Evolutionary conservation across 2,888 invertebrate species (phyloP).

Genomic region (Chrysina gloriosa): DNA sequence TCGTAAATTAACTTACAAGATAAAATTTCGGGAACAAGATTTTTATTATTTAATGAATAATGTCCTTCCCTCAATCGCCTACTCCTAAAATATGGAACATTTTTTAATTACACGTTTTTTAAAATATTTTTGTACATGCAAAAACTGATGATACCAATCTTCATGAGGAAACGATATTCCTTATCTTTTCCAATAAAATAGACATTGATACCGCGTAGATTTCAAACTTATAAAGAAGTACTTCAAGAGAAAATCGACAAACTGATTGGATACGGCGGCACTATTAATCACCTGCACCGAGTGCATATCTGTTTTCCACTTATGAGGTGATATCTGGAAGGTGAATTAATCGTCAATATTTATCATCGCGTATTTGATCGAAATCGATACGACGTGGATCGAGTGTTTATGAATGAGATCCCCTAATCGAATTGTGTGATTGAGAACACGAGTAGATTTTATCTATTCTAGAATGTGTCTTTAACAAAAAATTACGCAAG

Average conservation of each 20-base stretch:
- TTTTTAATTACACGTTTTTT: no score
- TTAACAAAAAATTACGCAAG: no score
- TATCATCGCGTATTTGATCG: background rate
- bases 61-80: no score
- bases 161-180: background rate
- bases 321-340: background rate
- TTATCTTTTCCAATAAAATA: background rate
- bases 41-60: no score
- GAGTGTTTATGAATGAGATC: background rate
- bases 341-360: background rate
- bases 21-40: no score
- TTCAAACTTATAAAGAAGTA: background rate
- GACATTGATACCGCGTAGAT: background rate
- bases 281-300: background rate
- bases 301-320: constrained; percentile 1
- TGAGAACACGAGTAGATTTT: no score
- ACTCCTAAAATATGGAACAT: no score
- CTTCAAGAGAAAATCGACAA: background rate
- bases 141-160: constrained; percentile 2
- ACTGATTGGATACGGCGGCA: background rate
- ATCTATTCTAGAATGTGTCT: no score
- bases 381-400: background rate
- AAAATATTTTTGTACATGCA: background rate
- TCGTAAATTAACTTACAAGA: no score
- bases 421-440: no score